phyloP scores from a whole-genome alignment of 2,888 invertebrate genomes.

The Phaedon cochleariae region DNA sequence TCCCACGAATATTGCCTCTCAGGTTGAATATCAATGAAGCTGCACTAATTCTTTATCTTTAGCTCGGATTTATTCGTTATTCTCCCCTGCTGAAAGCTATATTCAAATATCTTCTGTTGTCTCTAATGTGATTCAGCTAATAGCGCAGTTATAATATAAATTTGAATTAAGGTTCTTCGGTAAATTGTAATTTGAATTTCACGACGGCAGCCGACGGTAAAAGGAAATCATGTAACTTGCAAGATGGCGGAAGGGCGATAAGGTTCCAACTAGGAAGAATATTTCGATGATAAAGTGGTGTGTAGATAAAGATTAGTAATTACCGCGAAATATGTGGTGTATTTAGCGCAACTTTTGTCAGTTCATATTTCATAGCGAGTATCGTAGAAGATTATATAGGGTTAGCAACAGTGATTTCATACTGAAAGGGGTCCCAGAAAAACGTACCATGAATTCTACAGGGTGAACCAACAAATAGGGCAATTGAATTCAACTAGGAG shows the following conservation, averaged over 20 bases:
- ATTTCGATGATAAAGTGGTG: constrained; percentile 49
- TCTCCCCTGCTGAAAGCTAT: background rate
- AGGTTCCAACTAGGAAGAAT: no score
- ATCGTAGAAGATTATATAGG: no score
- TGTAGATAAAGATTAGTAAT: constrained; percentile 39
- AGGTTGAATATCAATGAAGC: background rate
- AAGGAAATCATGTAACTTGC: constrained; percentile 51
- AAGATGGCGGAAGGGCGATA: constrained; percentile 46
- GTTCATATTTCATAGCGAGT: no score
- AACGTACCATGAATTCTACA: no score
- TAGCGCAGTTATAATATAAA: constrained; percentile 33
- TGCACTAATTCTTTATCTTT: background rate
- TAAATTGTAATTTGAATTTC: constrained; percentile 40
- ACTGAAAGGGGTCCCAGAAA: no score
- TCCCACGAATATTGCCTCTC: background rate
- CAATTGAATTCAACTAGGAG: no score
- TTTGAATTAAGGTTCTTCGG: constrained; percentile 35
- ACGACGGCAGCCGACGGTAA: constrained; percentile 36
- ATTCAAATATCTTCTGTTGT: constrained; percentile 12
- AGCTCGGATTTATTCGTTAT: background rate
- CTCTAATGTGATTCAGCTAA: constrained; percentile 29
- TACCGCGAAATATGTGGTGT: no score
- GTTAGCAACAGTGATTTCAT: no score
- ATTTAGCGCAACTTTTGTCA: no score
- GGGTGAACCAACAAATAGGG: no score